Evolutionary conservation across 2,113 vertebrate genomes (phyloP).

Genomic region (Oxyruncus cristatus): DNA sequence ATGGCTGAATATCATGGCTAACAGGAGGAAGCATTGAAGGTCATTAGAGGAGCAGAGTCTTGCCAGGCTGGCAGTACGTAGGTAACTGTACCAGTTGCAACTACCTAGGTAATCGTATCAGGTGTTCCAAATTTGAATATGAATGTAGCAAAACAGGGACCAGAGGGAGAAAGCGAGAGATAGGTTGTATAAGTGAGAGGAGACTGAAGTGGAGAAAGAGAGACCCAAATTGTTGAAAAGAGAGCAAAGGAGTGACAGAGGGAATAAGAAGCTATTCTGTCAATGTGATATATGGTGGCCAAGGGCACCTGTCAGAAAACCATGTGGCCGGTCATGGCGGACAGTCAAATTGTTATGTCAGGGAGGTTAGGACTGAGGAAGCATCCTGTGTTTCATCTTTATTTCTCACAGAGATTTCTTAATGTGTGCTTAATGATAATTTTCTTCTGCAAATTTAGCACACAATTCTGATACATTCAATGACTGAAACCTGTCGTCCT

Average conservation of each 20-base stretch:
- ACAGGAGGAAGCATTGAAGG: neutral
- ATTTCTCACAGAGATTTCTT: neutral
- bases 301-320: neutral
- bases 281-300: neutral
- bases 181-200: neutral
- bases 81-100: neutral
- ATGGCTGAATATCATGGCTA: neutral
- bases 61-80: neutral
- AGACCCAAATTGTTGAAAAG: neutral
- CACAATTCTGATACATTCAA: neutral
- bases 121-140: neutral
- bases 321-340: fast-evolving
- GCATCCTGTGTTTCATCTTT: neutral
- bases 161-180: neutral
- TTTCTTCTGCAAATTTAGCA: neutral
- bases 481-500: neutral
- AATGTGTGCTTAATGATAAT: neutral
- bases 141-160: neutral
- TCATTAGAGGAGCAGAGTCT: neutral
- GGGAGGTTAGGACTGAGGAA: neutral
- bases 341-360: neutral
- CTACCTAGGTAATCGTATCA: neutral
- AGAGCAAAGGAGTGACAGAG: neutral
- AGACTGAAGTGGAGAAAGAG: neutral
- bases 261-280: neutral